Evolutionary conservation across 2,797 vertebrate species (phyloP), one percentile per base, ranked within the genome.

Genomic region (Danio aesculapii): DNA sequence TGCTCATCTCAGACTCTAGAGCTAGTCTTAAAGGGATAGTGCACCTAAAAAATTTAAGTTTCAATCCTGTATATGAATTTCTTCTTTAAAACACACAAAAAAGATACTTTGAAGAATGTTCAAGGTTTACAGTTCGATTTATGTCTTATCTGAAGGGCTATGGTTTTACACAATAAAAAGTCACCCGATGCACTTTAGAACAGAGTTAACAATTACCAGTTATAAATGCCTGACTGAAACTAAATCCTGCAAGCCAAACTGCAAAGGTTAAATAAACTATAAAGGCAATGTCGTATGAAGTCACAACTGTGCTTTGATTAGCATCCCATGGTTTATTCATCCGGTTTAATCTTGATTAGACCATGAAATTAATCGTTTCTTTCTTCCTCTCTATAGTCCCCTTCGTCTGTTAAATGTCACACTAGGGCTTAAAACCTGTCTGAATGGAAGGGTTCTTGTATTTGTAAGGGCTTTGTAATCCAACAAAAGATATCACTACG

Each of bases 101-200:
- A 30, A 30, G 30, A 1, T 30, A 30, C 3, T 30, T 30, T 30
- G 30, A 30, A 30, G 30, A 30, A 30, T 30, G 30, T 30, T 30
- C n/a, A 11, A 11, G 11, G 5, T 68, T 5, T 11, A 11, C 41
- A 12, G 8, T 57, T 68, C 19, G 8, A 47, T 7, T 8, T 12
- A 62, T 52, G 13, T 17, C 8, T 46, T 58, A 78, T 79, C 68
- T 59, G 46, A 81, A 85, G 81, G 81, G 81, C 69, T 83, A 53
- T 59, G 8, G 50, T 62, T 52, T 46, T n/a, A 49, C 44, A 67
- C 8, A 41, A 14, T 2, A 13, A 50, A 39, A 17, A 49, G 46
- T 41, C 43, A 41, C 14, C 49, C 6, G 1, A 55, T 7, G 17
- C 8, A 5, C 13, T 30, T 8, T 30, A 16, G n/a, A 14, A 41